Evolutionary conservation across 2,113 vertebrate species (phyloP), one percentile per base, ranked within the genome.

Genomic region (Galeopterus variegatus): DNA sequence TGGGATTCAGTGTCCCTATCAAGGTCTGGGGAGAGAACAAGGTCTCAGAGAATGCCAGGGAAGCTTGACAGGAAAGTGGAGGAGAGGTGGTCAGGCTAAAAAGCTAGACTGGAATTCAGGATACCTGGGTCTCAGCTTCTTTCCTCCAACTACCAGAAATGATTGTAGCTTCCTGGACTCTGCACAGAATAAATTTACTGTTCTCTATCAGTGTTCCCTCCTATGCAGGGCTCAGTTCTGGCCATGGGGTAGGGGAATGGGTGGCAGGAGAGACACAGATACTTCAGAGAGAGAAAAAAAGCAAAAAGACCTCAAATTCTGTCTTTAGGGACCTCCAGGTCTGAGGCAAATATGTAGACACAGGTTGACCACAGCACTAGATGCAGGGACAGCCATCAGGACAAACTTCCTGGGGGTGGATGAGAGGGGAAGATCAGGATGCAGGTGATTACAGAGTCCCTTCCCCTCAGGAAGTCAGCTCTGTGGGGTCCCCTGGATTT

Each of bases 1-100:
- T 98, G 95, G 88, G 87, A 79, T 94, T 69, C 88, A 58, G 67
- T 36, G 36, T 97, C 76, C 84, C 88, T 69, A 33, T 18, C 50
- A 28, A 58, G 73, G 88, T 93, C 93, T 94, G n/a, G n/a, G n/a
- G 54, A 86, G 54, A 93, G 76, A 83, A 50, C 58, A 65, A 81
- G 60, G 70, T 94, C 73, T 84, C 50, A 0, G n/a, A 83, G 90
- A 95, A 84, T 76, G 58, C 82, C 54, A 90, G 70, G 70, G 76
- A 36, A 82, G 10, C 11, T 62, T 76, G 33, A 19, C 28, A 0
- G 14, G 41, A 31, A 31, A 11, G 4, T 65, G 17, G 45, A 62
- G 24, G 36, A 58, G 41, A 64, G 6, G 13, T 21, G 31, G 33
- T 11, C 64, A 67, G 13, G 50, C 77, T 54, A 6, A 69, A 3